These are phyloP conservation scores for Drosophila bocki DNA, from an alignment of 1,140 invertebrate species.

Conservation along the genomic window DNA sequence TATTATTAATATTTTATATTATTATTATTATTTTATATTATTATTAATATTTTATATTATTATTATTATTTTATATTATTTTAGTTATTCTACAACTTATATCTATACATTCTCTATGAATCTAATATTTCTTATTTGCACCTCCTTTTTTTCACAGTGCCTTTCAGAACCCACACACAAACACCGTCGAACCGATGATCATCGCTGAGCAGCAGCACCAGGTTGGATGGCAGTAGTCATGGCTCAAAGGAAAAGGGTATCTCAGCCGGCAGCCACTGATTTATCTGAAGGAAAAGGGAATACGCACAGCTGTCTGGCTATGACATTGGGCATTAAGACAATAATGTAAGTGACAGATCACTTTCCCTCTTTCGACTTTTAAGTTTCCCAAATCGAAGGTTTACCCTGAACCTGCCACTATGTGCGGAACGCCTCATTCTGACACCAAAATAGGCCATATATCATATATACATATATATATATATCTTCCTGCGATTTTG, in stretches of 20 bases:
- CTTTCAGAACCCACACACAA: background rate
- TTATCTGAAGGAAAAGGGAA: background rate
- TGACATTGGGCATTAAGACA: no score
- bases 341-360: constrained; percentile 3
- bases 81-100: no score
- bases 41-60: no score
- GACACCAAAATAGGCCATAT: background rate
- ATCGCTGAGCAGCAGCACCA: constrained; percentile 2
- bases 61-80: no score
- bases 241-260: background rate
- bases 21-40: no score
- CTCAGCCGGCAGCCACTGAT: constrained; percentile 8
- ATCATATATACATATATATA: background rate
- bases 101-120: no score
- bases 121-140: no score
- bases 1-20: no score
- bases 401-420: background rate
- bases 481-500: background rate
- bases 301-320: background rate
- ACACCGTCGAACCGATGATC: constrained; percentile 10
- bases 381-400: background rate
- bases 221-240: constrained; percentile 8
- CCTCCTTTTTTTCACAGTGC: background rate
- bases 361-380: background rate
- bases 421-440: no score